Evolutionary conservation across 2,888 invertebrate species (phyloP), one percentile per base, ranked within the genome.

Genomic region (Agrotis puta): DNA sequence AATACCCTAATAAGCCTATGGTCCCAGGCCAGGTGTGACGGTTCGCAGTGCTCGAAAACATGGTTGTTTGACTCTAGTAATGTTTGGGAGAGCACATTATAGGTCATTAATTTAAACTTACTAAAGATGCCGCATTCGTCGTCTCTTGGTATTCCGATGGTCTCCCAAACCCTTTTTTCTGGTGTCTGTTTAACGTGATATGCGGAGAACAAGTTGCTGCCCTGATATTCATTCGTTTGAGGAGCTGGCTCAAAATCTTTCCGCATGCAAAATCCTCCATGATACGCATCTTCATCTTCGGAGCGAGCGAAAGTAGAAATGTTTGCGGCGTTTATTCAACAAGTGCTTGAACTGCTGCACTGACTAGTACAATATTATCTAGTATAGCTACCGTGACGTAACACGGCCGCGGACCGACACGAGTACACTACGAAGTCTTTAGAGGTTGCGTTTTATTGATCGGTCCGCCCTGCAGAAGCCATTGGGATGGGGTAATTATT

Each of bases 381-480:
- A 39, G 39, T 39, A 39, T 39, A 39, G 13, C 18, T 45, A 61
- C 45, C 13, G 33, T 18, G 5, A 9, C 45, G 57, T 43, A 20
- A 24, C 47, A 16, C 45, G 39, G 39, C 39, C 39, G 39, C 39
- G 39, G 39, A 39, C 9, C 39, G 39, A 39, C 39, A 39, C 39
- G 39, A 39, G 39, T 45, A 45, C 45, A 16, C 45, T 14, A 45
- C 45, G 45, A 11, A 50, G 50, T 4, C 11, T 50, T 53, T 39
- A 24, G 22, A 59, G 22, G 47, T 47, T 47, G 59, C 70, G 47
- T 22, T 64, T 64, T 53, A 70, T 70, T 14, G 71, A 59, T 54
- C 70, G 71, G 39, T 20, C 68, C 68, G 68, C 57, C 51, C 9
- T 70, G 71, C 71, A 70, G 33, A 51, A 39, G 70, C 53, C 70